Percentiles rank a stretch among this genome's conserved stretches.
Conservation (phyloP, 2,113 vertebrate species). For the Dromaius novaehollandiae region DNA sequence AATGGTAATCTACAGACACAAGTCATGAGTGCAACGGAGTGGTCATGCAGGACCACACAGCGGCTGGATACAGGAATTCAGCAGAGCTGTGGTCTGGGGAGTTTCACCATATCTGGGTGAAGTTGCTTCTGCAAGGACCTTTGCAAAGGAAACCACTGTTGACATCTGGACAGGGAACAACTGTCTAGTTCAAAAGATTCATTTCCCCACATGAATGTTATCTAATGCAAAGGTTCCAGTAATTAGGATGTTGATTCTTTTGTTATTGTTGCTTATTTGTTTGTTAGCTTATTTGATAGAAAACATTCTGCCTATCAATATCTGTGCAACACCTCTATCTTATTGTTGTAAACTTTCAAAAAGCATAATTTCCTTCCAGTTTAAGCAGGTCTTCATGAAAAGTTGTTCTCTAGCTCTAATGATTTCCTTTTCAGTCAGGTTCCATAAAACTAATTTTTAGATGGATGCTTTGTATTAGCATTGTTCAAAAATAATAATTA, state of each 20-base stretch:
- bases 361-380: background rate
- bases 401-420: background rate
- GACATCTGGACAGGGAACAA: background rate
- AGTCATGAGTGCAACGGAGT: background rate
- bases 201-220: background rate
- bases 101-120: accelerated
- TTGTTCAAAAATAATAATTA: too few relatives aligned
- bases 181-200: background rate
- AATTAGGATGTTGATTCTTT: background rate
- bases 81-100: background rate
- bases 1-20: background rate
- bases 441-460: too few relatives aligned
- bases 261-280: too few relatives aligned
- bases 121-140: background rate
- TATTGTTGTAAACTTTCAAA: background rate
- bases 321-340: background rate
- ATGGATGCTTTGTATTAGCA: too few relatives aligned
- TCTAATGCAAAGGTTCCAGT: background rate
- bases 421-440: too few relatives aligned
- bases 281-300: too few relatives aligned
- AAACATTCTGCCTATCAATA: background rate
- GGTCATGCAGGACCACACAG: background rate
- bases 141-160: background rate
- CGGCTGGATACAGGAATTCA: background rate
- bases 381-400: background rate